Evolutionary conservation across 2,797 vertebrate species (phyloP).

Genomic region (Spinus pinus): DNA sequence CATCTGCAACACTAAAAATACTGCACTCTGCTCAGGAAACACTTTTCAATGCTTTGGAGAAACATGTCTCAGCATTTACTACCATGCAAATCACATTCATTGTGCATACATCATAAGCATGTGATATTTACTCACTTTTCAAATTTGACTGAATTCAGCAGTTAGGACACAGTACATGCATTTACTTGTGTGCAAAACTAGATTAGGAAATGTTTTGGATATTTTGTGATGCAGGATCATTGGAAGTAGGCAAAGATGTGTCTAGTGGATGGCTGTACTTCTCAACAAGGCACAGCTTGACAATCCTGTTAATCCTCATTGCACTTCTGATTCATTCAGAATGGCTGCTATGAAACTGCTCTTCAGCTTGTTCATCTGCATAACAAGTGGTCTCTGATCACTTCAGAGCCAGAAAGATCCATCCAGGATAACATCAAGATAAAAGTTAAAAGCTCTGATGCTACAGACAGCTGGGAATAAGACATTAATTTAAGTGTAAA

Average conservation of each 20-base stretch:
- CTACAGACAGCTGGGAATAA: not conserved
- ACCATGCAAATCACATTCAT: not conserved
- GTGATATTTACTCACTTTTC: not conserved
- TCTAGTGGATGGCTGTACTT: not conserved
- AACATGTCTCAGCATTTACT: not conserved
- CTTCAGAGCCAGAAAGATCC: conserved; percentile 2
- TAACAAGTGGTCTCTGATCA: conserved; percentile 19
- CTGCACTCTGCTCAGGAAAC: not conserved
- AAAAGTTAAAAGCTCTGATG: conserved; percentile 20
- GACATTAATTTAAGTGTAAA: not conserved
- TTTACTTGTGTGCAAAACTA: not conserved
- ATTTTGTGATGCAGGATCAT: not conserved
- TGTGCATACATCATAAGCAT: not conserved
- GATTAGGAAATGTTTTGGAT: not conserved
- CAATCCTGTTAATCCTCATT: not conserved
- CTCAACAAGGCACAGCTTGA: not conserved
- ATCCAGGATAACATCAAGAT: not conserved
- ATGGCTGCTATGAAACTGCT: not conserved
- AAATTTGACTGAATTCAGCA: not conserved
- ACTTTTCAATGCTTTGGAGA: not conserved
- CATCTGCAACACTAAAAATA: not conserved
- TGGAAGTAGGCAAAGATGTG: not conserved
- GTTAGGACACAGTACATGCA: not conserved
- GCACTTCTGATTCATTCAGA: not conserved
- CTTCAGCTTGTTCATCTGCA: conserved; percentile 26